Conservation (phyloP, 1,140 invertebrate genomes). For the Drosophila takahashii region DNA sequence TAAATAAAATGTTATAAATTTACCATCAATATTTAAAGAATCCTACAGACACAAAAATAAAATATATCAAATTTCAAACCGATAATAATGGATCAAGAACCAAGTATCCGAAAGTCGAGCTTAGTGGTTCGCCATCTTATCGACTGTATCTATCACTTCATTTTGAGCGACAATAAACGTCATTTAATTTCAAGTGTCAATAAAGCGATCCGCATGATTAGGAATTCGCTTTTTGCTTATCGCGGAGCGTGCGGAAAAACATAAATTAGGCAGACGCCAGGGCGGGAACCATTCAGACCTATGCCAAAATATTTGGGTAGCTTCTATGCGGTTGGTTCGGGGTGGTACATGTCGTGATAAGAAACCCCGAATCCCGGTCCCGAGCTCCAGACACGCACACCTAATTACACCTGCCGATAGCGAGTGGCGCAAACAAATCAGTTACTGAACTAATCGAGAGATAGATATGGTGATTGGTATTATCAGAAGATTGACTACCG, state of each 20-base stretch:
- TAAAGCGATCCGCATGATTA: slow-evolving; percentile 37
- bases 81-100: background rate
- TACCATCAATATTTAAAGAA: no score
- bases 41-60: no score
- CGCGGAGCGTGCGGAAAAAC: slow-evolving; percentile 9
- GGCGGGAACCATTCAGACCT: slow-evolving; percentile 17
- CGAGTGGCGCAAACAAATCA: slow-evolving; percentile 37
- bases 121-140: background rate
- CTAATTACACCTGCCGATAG: slow-evolving; percentile 63
- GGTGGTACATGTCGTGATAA: slow-evolving; percentile 19
- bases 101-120: slow-evolving; percentile 11
- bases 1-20: no score
- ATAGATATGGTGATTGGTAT: slow-evolving; percentile 66
- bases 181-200: slow-evolving; percentile 56
- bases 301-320: slow-evolving; percentile 19
- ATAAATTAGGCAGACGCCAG: slow-evolving; percentile 45
- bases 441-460: slow-evolving; percentile 64
- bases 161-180: slow-evolving; percentile 40
- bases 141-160: slow-evolving; percentile 25
- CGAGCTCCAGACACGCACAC: slow-evolving; percentile 24
- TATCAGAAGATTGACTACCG: slow-evolving; percentile 75
- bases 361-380: slow-evolving; percentile 4
- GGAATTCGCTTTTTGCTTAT: slow-evolving; percentile 30
- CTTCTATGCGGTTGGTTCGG: no score
- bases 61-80: background rate